phyloP scores from a whole-genome alignment of 2,113 vertebrate species.

The Hemicordylus capensis region DNA sequence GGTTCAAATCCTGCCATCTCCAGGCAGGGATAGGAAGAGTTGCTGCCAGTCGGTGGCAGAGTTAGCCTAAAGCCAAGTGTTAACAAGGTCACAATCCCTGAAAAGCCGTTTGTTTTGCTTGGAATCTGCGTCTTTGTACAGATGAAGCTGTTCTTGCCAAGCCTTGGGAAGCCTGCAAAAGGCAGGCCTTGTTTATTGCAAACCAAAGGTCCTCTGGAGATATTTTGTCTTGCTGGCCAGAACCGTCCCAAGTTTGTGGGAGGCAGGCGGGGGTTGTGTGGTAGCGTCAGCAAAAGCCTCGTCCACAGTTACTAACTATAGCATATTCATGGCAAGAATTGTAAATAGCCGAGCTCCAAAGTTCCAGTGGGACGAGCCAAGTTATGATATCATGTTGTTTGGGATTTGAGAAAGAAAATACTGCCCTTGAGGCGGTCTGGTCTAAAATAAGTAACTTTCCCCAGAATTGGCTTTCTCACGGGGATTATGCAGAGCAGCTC shows the following conservation, averaged over 20 bases:
- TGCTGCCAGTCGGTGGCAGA: neutral
- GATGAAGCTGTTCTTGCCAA: slow-evolving; percentile 31
- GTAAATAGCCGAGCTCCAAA: slow-evolving; percentile 69
- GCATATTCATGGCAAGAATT: slow-evolving; percentile 59
- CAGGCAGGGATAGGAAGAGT: too few relatives aligned
- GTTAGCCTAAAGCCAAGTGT: slow-evolving; percentile 25
- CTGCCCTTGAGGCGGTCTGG: slow-evolving; percentile 49
- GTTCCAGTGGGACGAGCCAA: slow-evolving; percentile 67
- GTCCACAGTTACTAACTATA: slow-evolving; percentile 70
- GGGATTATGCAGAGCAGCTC: slow-evolving; percentile 50
- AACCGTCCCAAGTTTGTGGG: neutral
- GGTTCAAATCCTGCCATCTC: too few relatives aligned
- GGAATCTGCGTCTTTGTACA: slow-evolving; percentile 34
- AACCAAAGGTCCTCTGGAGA: slow-evolving; percentile 63
- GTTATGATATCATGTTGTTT: slow-evolving; percentile 69
- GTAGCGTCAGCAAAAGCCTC: slow-evolving; percentile 58
- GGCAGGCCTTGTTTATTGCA: slow-evolving; percentile 49
- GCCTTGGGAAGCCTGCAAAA: slow-evolving; percentile 34
- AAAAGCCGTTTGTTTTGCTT: slow-evolving; percentile 48
- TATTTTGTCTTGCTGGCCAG: slow-evolving; percentile 50
- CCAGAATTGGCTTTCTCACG: slow-evolving; percentile 56
- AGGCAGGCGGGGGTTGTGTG: slow-evolving; percentile 53
- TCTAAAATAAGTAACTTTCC: slow-evolving; percentile 71
- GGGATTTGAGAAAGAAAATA: slow-evolving; percentile 65
- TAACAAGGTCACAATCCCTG: slow-evolving; percentile 18